Base-by-base conservation (phyloP, 1,140 invertebrate genomes). In the Diorhabda carinulata region DNA sequence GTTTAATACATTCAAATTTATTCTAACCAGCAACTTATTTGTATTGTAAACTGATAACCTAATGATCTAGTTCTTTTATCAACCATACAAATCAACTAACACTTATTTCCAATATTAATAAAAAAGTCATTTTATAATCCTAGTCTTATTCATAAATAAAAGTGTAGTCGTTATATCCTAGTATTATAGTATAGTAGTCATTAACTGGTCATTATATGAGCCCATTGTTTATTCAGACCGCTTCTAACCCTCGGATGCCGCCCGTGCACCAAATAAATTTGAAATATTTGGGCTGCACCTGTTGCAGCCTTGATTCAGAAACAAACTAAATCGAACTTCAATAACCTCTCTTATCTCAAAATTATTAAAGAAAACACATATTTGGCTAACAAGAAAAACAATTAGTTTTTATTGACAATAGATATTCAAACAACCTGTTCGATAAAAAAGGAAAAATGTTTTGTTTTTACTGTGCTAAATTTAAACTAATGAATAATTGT, bases 391-490 rank as follows among this genome's bases (percentile, higher is more conserved):
- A 3, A 52, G 6, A 52, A n/a, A 8, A 52, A 3, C 47, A 8
- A 52, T 52, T 8, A n/a, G 47, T 52, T 52, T 52, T 52, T 8
- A 52, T 52, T n/a, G n/a, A 52, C 47, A 52, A 52, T 52, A 25
- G 25, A 25, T 25, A 52, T 8, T 52, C 47, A 7, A 44, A 56
- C 65, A 67, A 67, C 57, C 65, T 67, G 65, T 67, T 67, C 8
- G n/a, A 52, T 67, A 43, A 52, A 60, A 25, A 66, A 44, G 10
- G 44, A 43, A 57, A 56, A 56, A 67, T 67, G 65, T 67, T 67
- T 67, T 67, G 65, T 67, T 67, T 60, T 67, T 56, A 59, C 60
- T 44, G 65, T 6, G 41, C 63, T 64, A 64, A 64, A 56, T 45
- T 64, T 57, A 57, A 63, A 57, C 63, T 40, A 40, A 41, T 64